Conservation (phyloP, 1,140 invertebrate genomes). For the Oncopodura yosiiana region DNA sequence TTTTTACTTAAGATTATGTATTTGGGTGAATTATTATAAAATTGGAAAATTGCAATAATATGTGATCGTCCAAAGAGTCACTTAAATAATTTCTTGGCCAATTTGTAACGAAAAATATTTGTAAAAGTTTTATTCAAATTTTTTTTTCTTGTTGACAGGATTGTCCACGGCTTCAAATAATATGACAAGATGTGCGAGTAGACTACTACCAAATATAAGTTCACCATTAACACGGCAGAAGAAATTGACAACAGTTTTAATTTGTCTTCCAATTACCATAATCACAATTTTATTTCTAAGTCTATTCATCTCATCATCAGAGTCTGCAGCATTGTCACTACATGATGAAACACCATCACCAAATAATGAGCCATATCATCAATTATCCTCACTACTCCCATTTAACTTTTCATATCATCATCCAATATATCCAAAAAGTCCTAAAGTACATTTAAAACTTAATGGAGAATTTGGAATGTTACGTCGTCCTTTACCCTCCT, state of each 20-base stretch:
- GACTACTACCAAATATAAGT: no score
- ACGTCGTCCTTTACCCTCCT: neutral
- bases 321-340: neutral
- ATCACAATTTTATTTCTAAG: constrained; percentile 4
- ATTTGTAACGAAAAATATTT: no score
- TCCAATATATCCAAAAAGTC: constrained; percentile 1
- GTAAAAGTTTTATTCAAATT: no score
- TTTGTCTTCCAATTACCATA: constrained; percentile 9
- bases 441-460: constrained; percentile 5
- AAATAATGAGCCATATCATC: neutral
- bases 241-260: constrained; percentile 14
- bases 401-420: neutral
- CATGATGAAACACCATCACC: neutral
- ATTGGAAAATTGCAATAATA: no score
- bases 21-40: no score
- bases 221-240: neutral
- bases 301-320: neutral
- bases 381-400: neutral
- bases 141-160: no score
- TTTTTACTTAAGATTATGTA: no score
- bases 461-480: constrained; percentile 12
- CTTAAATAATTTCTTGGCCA: no score
- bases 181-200: no score
- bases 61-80: no score
- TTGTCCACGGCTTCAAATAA: no score